These are phyloP conservation scores for Buathra laborator DNA, from an alignment of 2,888 invertebrate species.

Conservation along the genomic window DNA sequence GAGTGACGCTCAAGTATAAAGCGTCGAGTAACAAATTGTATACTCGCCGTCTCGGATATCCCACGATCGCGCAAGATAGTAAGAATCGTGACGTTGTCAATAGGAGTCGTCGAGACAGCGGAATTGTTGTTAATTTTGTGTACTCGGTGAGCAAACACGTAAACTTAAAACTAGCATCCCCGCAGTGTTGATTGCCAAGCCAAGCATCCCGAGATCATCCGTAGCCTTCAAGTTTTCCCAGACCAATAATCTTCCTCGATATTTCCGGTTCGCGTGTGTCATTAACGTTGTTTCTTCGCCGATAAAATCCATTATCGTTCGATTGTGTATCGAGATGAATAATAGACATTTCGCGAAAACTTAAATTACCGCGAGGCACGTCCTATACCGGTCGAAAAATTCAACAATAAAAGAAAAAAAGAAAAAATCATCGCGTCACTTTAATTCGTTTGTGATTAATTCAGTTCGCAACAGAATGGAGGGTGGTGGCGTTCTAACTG, in stretches of 20 bases:
- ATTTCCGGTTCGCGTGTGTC: no score
- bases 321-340: no score
- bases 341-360: no score
- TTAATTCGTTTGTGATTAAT: neutral
- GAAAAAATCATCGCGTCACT: neutral
- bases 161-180: neutral
- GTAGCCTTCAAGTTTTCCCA: neutral
- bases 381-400: neutral
- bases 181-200: constrained; percentile 3
- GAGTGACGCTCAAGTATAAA: constrained; percentile 17
- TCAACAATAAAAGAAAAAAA: no score
- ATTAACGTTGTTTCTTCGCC: no score
- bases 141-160: neutral
- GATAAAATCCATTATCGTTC: no score
- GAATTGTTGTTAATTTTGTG: constrained; percentile 1
- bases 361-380: neutral
- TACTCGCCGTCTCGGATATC: neutral
- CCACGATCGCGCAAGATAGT: neutral
- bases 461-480: constrained; percentile 75
- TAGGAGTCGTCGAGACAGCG: neutral
- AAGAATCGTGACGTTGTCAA: neutral
- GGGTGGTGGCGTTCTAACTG: constrained; percentile 84
- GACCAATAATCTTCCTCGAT: no score
- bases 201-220: neutral
- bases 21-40: constrained; percentile 15